Evolutionary conservation across 2,888 invertebrate genomes (phyloP).

Genomic region (Cephus rjabovi): DNA sequence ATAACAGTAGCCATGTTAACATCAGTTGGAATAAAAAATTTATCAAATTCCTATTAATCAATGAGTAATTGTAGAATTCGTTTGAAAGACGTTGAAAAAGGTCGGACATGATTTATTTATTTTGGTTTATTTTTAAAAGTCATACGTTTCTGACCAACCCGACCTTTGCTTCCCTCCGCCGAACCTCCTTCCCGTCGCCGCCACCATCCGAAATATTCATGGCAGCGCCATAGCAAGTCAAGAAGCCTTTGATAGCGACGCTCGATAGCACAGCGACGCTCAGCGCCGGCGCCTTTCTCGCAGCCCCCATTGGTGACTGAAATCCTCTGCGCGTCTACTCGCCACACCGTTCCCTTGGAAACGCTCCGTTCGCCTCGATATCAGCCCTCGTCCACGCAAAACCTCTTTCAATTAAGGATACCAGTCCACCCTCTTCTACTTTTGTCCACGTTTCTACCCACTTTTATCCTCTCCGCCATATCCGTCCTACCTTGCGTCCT

Average conservation of each 20-base stretch:
- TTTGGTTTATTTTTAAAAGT: background rate
- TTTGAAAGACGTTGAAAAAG: background rate
- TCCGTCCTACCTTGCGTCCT: background rate
- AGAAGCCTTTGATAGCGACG: slow-evolving; percentile 60
- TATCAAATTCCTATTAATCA: background rate
- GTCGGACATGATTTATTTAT: background rate
- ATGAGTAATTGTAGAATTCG: background rate
- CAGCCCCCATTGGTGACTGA: slow-evolving; percentile 53
- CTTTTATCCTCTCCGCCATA: background rate
- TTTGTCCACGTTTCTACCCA: background rate
- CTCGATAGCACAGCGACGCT: slow-evolving; percentile 55
- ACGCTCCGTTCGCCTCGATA: slow-evolving; percentile 52
- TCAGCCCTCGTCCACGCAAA: slow-evolving; percentile 48
- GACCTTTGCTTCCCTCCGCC: background rate
- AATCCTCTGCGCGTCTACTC: slow-evolving; percentile 54
- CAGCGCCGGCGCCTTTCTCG: slow-evolving; percentile 58
- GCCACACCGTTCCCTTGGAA: slow-evolving; percentile 61
- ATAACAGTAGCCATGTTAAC: background rate
- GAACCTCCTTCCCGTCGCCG: background rate
- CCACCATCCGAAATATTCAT: slow-evolving; percentile 29
- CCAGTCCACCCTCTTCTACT: slow-evolving; percentile 14
- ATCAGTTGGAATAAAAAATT: background rate
- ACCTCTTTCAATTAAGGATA: slow-evolving; percentile 60
- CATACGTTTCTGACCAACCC: background rate
- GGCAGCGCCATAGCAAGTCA: slow-evolving; percentile 52